These are phyloP conservation scores for Sminthurinus aureus DNA, from an alignment of 2,888 invertebrate genomes.

Conservation along the genomic window DNA sequence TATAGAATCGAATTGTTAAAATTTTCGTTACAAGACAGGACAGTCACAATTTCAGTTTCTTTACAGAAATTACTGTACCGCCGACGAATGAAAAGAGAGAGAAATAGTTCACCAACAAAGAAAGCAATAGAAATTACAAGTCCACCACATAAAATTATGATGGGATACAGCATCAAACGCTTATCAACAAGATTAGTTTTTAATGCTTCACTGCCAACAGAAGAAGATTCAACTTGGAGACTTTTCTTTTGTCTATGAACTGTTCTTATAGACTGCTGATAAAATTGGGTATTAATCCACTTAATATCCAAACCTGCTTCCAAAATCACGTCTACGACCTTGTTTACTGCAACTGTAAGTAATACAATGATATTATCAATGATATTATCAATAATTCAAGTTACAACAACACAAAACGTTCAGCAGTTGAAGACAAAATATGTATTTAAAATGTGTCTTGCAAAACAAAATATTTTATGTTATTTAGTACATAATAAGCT, in stretches of 20 bases:
- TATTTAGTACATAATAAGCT: background rate
- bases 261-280: slow-evolving; percentile 2
- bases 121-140: no score
- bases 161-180: background rate
- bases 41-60: no score
- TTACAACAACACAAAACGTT: no score
- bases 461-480: background rate
- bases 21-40: no score
- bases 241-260: slow-evolving; percentile 1
- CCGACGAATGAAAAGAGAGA: no score
- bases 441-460: background rate
- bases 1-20: no score
- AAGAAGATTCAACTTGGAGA: background rate
- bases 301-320: background rate
- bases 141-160: slow-evolving; percentile 11
- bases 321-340: slow-evolving; percentile 9
- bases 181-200: background rate
- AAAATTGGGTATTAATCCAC: slow-evolving; percentile 12
- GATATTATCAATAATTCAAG: no score
- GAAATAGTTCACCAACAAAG: no score
- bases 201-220: background rate
- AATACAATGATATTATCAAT: no score
- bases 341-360: slow-evolving; percentile 17
- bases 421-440: no score
- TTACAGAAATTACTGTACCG: no score